Base-by-base conservation (phyloP, 2,888 invertebrate genomes). In the Leptopilina drosophilae region DNA sequence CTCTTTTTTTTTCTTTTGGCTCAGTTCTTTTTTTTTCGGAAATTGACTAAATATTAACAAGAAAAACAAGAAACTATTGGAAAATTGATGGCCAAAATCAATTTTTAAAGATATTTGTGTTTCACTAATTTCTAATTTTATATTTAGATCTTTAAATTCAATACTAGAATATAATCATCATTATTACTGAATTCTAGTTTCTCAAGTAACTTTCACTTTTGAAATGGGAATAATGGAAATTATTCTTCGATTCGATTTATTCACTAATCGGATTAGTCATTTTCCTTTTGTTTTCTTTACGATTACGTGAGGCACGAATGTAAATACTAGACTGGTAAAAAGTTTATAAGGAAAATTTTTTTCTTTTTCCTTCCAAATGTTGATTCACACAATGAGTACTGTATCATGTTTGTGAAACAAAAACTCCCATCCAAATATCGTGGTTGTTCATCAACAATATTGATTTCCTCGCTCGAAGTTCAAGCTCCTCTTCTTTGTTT, bases 1-100 rank as follows among this genome's bases (percentile, higher is more conserved):
- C 4, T 42, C 4, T 42, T 53, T 56, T 77, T 78, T 5, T 56
- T 80, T 69, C 56, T 73, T 73, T 73, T 73, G 73, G 73, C 56
- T 73, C 73, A 73, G 73, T 73, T 73, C 73, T 56, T 33, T 73
- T 20, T 73, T 20, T 20, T 33, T 73, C n/a, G 73, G n/a, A 53
- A 69, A 53, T 11, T 49, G 69, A 56, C 33, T 56, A 73, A 73
- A 73, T 73, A 73, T 26, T 53, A 73, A 12, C 56, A 53, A 56
- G 33, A 20, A 73, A 56, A 56, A 20, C 20, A 20, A 33, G 33
- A 33, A 33, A 33, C 73, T n/a, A 40, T 73, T 73, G 56, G n/a
- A n/a, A 3, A 33, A 73, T 56, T 73, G 53, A 33, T 73, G 26
- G 7, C 33, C 14, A 73, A 73, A 8, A 6, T n/a, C 5, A n/a